Conservation (phyloP, 1,140 invertebrate genomes). For the Bombus picipes region DNA sequence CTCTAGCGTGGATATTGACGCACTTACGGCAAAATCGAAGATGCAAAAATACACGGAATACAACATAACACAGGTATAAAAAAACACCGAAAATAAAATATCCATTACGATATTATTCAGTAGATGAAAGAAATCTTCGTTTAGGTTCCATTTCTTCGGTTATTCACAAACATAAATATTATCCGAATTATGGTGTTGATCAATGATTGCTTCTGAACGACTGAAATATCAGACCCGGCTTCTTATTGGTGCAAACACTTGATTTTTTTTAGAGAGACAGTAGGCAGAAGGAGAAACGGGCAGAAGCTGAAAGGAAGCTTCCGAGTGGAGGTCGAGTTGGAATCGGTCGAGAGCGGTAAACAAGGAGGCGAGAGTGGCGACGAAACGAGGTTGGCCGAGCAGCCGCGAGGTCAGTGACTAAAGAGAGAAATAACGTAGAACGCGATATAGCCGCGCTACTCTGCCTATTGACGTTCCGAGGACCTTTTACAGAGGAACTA, state of each 20-base stretch:
- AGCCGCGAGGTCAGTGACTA: conserved; percentile 75
- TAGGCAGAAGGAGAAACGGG: not conserved
- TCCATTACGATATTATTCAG: no score
- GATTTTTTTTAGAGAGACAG: not conserved
- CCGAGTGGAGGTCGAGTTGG: not conserved
- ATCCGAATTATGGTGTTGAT: no score
- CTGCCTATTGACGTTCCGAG: conserved; percentile 52
- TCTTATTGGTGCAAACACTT: not conserved
- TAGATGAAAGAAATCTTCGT: no score
- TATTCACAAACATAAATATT: no score
- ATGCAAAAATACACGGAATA: no score
- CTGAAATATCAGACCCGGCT: no score
- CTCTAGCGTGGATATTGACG: no score
- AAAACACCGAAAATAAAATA: no score
- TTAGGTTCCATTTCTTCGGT: no score
- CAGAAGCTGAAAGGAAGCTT: conserved; percentile 1
- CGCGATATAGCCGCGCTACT: conserved; percentile 54
- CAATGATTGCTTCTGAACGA: no score
- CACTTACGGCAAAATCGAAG: no score
- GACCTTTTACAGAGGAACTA: conserved; percentile 48
- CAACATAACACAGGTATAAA: no score
- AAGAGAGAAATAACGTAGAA: conserved; percentile 73
- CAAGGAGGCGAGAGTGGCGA: conserved; percentile 62
- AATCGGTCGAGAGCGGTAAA: conserved; percentile 53
- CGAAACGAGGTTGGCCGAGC: conserved; percentile 66